Evolutionary conservation across 2,888 invertebrate genomes (phyloP).

Genomic region (Phengaris alcon): DNA sequence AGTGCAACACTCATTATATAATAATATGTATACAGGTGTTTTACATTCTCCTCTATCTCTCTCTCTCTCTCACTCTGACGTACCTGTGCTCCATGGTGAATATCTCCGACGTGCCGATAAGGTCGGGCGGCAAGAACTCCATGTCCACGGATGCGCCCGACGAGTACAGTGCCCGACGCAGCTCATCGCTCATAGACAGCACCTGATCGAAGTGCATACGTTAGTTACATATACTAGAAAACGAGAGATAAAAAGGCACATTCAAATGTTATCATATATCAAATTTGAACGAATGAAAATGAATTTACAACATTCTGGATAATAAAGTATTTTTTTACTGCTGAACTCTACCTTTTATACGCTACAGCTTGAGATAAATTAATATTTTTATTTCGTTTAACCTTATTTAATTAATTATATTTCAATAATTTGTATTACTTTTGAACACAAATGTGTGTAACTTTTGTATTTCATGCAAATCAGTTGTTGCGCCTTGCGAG

Average conservation of each 20-base stretch:
- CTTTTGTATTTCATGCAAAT: conserved; percentile 13
- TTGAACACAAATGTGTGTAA: neutral
- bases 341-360: too few species aligned
- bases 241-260: too few species aligned
- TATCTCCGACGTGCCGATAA: conserved; percentile 93
- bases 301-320: neutral
- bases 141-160: conserved; percentile 89
- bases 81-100: conserved; percentile 92
- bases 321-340: too few species aligned
- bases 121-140: conserved; percentile 93
- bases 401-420: too few species aligned
- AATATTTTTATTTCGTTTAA: too few species aligned
- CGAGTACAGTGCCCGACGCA: conserved; percentile 88
- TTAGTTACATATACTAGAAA: conserved; percentile 17
- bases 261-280: too few species aligned
- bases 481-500: neutral
- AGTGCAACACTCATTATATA: too few species aligned
- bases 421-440: neutral
- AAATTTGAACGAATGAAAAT: neutral
- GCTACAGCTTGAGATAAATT: too few species aligned
- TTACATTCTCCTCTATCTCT: neutral
- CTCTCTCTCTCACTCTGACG: neutral
- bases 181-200: conserved; percentile 95
- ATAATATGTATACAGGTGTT: too few species aligned
- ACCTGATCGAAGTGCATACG: conserved; percentile 78